Conservation (phyloP, 92 coral and sea anemone genomes). For the Porites evermanni region DNA sequence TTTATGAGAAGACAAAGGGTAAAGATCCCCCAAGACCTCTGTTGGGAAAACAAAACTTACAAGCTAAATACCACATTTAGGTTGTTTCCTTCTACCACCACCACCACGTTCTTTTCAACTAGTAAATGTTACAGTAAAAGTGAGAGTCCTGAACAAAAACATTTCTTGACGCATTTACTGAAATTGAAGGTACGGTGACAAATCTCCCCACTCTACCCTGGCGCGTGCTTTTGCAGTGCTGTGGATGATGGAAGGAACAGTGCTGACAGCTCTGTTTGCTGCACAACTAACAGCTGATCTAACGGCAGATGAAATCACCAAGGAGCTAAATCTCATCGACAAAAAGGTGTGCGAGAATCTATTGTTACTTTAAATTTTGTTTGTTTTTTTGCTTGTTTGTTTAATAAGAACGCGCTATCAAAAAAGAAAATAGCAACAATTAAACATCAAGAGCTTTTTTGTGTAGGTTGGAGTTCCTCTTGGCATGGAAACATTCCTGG, state of each 20-base stretch:
- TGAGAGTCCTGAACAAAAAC: background rate
- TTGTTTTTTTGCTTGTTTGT: too few relatives aligned
- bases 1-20: too few relatives aligned
- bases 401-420: too few relatives aligned
- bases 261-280: conserved; percentile 11
- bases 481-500: conserved; percentile 31
- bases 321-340: conserved; percentile 6
- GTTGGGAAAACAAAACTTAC: too few relatives aligned
- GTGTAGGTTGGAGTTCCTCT: conserved; percentile 29
- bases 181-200: conserved; percentile 49
- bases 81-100: too few relatives aligned
- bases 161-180: background rate
- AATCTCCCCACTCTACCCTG: conserved; percentile 40
- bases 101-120: too few relatives aligned
- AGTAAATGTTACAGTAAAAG: background rate
- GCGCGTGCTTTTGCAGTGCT: conserved; percentile 47
- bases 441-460: background rate
- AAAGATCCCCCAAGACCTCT: too few relatives aligned
- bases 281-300: conserved; percentile 14
- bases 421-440: background rate
- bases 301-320: conserved; percentile 18
- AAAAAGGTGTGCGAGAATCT: background rate
- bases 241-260: conserved; percentile 38
- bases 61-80: too few relatives aligned
- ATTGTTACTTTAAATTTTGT: too few relatives aligned